These are phyloP conservation scores for Serripes groenlandicus DNA, from an alignment of 2,888 invertebrate species.

Conservation along the genomic window DNA sequence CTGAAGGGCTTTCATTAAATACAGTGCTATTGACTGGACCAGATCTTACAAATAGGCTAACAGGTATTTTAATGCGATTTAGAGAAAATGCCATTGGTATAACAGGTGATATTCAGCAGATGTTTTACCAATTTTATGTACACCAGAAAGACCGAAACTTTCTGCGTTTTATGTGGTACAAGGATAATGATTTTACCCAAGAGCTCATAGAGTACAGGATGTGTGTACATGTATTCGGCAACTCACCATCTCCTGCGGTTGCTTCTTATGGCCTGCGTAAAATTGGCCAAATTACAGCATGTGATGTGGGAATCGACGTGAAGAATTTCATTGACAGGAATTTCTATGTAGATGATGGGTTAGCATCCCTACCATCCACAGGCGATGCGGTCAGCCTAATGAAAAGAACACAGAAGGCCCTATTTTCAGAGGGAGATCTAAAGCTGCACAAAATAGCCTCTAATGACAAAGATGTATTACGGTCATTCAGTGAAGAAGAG, in stretches of 20 bases:
- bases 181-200: slow-evolving; percentile 49
- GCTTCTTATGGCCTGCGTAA: slow-evolving; percentile 59
- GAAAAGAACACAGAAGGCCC: slow-evolving; percentile 53
- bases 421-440: too few relatives aligned
- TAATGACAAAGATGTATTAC: too few relatives aligned
- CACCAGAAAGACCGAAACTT: slow-evolving; percentile 54
- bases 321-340: slow-evolving; percentile 47
- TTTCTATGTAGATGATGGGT: slow-evolving; percentile 70
- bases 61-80: slow-evolving; percentile 15
- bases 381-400: slow-evolving; percentile 54
- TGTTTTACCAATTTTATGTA: slow-evolving; percentile 51
- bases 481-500: too few relatives aligned
- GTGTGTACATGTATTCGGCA: slow-evolving; percentile 70
- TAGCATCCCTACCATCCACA: slow-evolving; percentile 43
- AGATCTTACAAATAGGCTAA: slow-evolving; percentile 24
- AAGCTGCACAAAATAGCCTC: too few relatives aligned
- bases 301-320: slow-evolving; percentile 37
- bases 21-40: slow-evolving; percentile 15
- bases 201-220: slow-evolving; percentile 62
- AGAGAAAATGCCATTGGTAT: slow-evolving; percentile 16
- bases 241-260: slow-evolving; percentile 65
- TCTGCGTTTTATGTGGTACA: slow-evolving; percentile 66
- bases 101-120: slow-evolving; percentile 37
- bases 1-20: slow-evolving; percentile 27
- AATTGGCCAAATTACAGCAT: slow-evolving; percentile 22